phyloP scores from a whole-genome alignment of 2,113 vertebrate species.

The Spea multiplicata region DNA sequence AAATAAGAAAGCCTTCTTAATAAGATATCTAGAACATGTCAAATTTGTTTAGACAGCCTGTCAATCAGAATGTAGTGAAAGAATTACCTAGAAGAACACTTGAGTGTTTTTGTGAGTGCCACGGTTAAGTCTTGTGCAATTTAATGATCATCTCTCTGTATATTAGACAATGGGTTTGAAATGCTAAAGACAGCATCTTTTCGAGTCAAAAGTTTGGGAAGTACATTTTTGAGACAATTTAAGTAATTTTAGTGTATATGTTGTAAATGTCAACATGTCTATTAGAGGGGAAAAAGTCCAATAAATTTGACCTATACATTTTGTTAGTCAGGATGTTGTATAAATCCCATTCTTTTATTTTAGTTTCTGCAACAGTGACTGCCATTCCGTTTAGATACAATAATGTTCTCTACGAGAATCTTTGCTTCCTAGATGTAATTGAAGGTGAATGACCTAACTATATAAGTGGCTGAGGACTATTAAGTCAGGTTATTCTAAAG shows the following conservation, averaged over 20 bases:
- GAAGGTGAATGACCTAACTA: slow-evolving; percentile 17
- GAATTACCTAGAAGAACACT: slow-evolving; percentile 26
- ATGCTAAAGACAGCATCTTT: background rate
- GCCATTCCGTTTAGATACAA: slow-evolving; percentile 15
- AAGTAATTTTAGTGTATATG: slow-evolving; percentile 26
- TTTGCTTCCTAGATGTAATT: slow-evolving; percentile 1
- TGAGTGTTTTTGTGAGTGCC: slow-evolving; percentile 26
- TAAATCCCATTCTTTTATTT: slow-evolving; percentile 18
- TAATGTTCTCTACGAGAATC: background rate
- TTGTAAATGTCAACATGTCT: slow-evolving; percentile 43
- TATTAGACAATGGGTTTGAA: background rate
- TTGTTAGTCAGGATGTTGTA: slow-evolving; percentile 13
- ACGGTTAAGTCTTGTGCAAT: slow-evolving; percentile 31
- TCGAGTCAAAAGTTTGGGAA: slow-evolving; percentile 22
- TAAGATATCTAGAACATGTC: slow-evolving; percentile 19
- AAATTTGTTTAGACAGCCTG: slow-evolving; percentile 25
- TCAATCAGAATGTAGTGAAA: slow-evolving; percentile 32
- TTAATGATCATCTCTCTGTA: background rate
- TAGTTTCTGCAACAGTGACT: slow-evolving; percentile 37
- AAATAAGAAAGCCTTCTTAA: slow-evolving; percentile 28
- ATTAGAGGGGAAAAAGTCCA: background rate
- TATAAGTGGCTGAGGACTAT: background rate
- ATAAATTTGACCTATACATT: slow-evolving; percentile 37
- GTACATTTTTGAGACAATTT: slow-evolving; percentile 19
- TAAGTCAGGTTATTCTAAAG: slow-evolving; percentile 1